A percentile compares a stretch with the other conserved stretches of the same genome.
Evolutionary conservation across 1,140 invertebrate species (phyloP).

Genomic region (Anastatus disparis): DNA sequence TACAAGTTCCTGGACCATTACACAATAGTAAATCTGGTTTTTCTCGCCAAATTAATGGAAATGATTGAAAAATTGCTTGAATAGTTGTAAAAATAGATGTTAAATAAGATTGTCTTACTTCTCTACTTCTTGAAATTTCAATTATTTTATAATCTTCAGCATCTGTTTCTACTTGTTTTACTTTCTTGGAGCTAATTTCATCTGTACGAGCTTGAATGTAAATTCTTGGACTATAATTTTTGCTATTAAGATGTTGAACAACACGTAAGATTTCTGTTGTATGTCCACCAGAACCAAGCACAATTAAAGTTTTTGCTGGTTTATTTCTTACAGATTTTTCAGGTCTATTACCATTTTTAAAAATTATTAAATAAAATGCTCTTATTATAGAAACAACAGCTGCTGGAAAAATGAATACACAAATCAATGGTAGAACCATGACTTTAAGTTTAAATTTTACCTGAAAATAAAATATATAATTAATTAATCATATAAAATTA

Average conservation of each 20-base stretch:
- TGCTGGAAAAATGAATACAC: constrained; percentile 33
- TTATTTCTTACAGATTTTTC: constrained; percentile 4
- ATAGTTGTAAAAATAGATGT: constrained; percentile 83
- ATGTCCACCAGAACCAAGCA: constrained; percentile 79
- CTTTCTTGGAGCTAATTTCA: constrained; percentile 76
- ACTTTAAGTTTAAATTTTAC: background rate
- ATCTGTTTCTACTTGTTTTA: constrained; percentile 67
- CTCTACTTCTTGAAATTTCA: constrained; percentile 83
- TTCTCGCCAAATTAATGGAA: constrained; percentile 77
- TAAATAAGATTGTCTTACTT: constrained; percentile 88
- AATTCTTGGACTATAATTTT: constrained; percentile 74
- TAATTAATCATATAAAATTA: constrained; percentile 3
- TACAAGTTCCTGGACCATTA: constrained; percentile 96
- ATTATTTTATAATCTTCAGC: constrained; percentile 67
- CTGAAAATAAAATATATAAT: constrained; percentile 8
- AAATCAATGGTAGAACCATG: constrained; percentile 38
- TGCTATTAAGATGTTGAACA: constrained; percentile 69
- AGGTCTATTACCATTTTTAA: constrained; percentile 36
- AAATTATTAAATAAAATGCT: constrained; percentile 49
- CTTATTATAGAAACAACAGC: constrained; percentile 26
- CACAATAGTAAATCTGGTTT: constrained; percentile 84
- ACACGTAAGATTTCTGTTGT: constrained; percentile 89
- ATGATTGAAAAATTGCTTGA: constrained; percentile 73
- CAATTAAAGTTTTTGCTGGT: constrained; percentile 65
- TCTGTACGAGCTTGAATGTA: constrained; percentile 87